These are phyloP conservation scores for Platyscapa corneri DNA, from an alignment of 1,140 invertebrate species.

Conservation along the genomic window DNA sequence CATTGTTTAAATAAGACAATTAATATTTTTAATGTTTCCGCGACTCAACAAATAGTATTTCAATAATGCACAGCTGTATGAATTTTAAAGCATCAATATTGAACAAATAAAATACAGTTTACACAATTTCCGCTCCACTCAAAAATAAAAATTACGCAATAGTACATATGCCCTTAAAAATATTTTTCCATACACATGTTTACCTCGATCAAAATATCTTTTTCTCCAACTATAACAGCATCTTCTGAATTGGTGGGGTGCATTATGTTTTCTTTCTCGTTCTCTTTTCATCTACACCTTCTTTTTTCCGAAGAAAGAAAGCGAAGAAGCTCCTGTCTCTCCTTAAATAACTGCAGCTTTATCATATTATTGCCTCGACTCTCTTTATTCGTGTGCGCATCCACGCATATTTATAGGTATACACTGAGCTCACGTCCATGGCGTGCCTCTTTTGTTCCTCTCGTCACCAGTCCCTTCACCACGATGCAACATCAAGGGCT, in stretches of 20 bases:
- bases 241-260: neutral
- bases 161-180: neutral
- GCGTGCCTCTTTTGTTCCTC: conserved; percentile 5
- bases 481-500: conserved; percentile 9
- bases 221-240: neutral
- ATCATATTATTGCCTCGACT: conserved; percentile 2
- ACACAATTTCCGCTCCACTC: neutral
- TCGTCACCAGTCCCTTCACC: neutral
- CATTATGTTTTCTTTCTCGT: neutral
- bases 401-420: neutral
- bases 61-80: neutral
- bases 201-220: neutral
- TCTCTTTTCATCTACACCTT: too few relatives aligned
- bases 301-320: neutral
- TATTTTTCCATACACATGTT: neutral
- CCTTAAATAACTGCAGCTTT: neutral
- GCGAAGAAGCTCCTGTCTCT: neutral
- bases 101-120: neutral
- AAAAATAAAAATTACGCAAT: neutral
- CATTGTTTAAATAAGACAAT: too few relatives aligned
- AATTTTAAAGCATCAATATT: neutral
- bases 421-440: neutral
- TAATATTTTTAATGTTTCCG: neutral
- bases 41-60: neutral
- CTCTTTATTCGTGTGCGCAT: neutral